These are phyloP conservation scores for Odontophorus gujanensis DNA, from an alignment of 2,113 vertebrate species.

Conservation along the genomic window DNA sequence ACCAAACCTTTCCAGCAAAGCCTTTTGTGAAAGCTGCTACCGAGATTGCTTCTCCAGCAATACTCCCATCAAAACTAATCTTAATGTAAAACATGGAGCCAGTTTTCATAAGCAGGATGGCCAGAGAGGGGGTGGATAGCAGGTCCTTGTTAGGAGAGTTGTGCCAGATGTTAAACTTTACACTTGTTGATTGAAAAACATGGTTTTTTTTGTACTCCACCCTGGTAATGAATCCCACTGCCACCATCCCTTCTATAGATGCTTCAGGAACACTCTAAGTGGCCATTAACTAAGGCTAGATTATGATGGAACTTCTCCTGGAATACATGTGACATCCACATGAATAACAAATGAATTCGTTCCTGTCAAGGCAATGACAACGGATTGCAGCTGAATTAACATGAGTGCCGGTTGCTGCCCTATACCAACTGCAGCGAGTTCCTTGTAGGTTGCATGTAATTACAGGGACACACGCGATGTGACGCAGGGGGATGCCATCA, in stretches of 20 bases:
- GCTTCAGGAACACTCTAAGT: slow-evolving; percentile 65
- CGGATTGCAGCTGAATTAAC: slow-evolving; percentile 7
- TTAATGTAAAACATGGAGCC: background rate
- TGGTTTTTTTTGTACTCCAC: background rate
- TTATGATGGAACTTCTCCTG: slow-evolving; percentile 65
- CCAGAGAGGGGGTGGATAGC: background rate
- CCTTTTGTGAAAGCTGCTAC: background rate
- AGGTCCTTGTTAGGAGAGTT: background rate
- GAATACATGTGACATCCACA: slow-evolving; percentile 34
- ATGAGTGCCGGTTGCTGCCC: background rate
- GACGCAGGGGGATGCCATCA: background rate
- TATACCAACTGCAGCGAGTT: fast-evolving
- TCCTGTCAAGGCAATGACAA: slow-evolving; percentile 22
- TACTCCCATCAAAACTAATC: background rate
- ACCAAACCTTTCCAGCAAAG: background rate
- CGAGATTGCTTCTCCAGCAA: background rate
- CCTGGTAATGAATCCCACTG: slow-evolving; percentile 6
- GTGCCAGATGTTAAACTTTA: background rate
- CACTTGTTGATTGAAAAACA: background rate
- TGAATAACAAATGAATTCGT: slow-evolving; percentile 48
- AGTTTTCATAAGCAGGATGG: background rate
- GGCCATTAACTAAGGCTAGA: slow-evolving; percentile 67
- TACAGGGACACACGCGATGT: background rate
- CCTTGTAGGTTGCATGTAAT: fast-evolving
- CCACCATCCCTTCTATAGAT: slow-evolving; percentile 28